Conservation (phyloP, 2,888 invertebrate species). For the Drosophila incognita region DNA sequence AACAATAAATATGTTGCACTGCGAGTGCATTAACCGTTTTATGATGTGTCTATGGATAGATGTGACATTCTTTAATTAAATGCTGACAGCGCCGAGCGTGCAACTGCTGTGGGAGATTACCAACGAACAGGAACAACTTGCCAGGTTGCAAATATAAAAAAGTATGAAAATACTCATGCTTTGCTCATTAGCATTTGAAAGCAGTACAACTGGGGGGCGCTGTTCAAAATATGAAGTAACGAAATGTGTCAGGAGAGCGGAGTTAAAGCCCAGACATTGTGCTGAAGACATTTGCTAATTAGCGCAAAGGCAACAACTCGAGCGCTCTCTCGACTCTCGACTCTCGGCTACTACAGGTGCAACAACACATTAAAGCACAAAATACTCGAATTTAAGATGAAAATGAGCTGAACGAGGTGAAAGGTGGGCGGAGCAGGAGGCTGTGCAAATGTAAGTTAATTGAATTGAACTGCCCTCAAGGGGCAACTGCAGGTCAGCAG, state of each 20-base stretch:
- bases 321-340: slow-evolving; percentile 13
- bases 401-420: neutral
- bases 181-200: slow-evolving; percentile 61
- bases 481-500: slow-evolving; percentile 48
- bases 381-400: slow-evolving; percentile 30
- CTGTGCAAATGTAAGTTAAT: slow-evolving; percentile 50
- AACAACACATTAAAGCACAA: slow-evolving; percentile 36
- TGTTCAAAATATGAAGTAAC: slow-evolving; percentile 33
- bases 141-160: slow-evolving; percentile 5
- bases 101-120: slow-evolving; percentile 6
- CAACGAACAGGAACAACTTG: slow-evolving; percentile 7
- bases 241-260: slow-evolving; percentile 18
- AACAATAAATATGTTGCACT: slow-evolving; percentile 37
- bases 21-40: slow-evolving; percentile 68
- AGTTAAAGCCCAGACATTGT: slow-evolving; percentile 37
- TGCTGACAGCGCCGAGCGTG: slow-evolving; percentile 36
- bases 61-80: slow-evolving; percentile 61
- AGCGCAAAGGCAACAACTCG: slow-evolving; percentile 46
- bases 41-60: slow-evolving; percentile 22
- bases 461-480: slow-evolving; percentile 68
- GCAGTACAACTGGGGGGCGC: slow-evolving; percentile 4
- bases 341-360: slow-evolving; percentile 6
- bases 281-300: slow-evolving; percentile 63
- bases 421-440: neutral
- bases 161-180: slow-evolving; percentile 54